Conservation (phyloP, 2,113 vertebrate genomes). For the Puntigrus tetrazona region DNA sequence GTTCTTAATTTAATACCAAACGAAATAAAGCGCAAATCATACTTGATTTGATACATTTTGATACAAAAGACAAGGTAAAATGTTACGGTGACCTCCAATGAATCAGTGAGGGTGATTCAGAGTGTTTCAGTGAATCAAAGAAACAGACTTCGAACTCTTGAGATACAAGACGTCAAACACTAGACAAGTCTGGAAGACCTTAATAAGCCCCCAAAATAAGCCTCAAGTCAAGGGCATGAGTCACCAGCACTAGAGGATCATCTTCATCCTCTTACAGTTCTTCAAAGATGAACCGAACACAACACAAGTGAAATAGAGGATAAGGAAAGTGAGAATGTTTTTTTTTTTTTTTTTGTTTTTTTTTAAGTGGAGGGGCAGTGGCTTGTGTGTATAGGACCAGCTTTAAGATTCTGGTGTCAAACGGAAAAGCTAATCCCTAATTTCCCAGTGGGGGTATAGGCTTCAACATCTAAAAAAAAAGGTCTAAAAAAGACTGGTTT, state of each 20-base stretch:
- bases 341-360: constrained; percentile 22
- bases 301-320: constrained; percentile 55
- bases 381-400: constrained; percentile 64
- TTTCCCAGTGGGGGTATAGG: constrained; percentile 75
- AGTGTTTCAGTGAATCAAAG: neutral
- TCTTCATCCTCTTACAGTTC: constrained; percentile 72
- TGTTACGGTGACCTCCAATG: neutral
- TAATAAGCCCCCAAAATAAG: constrained; percentile 55
- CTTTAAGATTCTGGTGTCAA: constrained; percentile 66
- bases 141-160: neutral
- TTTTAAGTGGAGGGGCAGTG: constrained; percentile 33
- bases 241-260: constrained; percentile 66
- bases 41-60: too few relatives aligned
- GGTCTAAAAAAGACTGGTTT: constrained; percentile 32
- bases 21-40: neutral
- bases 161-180: neutral
- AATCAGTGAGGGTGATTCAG: neutral
- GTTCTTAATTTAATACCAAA: neutral
- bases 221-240: constrained; percentile 65
- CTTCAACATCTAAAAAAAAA: constrained; percentile 60
- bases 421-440: constrained; percentile 74
- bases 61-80: neutral
- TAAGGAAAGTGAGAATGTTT: constrained; percentile 49
- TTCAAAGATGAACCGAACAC: neutral
- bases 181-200: neutral